Base-by-base conservation (phyloP, 1,140 invertebrate genomes). In the Drosophila triauraria region DNA sequence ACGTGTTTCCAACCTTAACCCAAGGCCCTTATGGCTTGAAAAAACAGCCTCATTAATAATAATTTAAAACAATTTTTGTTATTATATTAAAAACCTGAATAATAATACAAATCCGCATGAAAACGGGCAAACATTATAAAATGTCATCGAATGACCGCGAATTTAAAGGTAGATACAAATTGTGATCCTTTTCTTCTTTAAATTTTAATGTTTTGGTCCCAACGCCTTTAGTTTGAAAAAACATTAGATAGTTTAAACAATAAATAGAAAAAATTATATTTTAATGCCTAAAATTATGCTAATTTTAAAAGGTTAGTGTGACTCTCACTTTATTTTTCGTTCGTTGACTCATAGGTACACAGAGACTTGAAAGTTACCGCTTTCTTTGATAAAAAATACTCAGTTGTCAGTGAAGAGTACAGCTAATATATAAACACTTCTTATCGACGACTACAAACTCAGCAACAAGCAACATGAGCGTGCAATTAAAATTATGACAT, bases 281-380 rank as follows among this genome's bases (percentile, higher is more conserved):
- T 10, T 1, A 32, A n/a, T 10, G 23, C 67, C 67, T 12, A 35
- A 70, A 68, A 54, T 13, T 70, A 70, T 67, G 46, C 62, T 15
- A 54, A 35, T 17, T 30, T n/a, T 23, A 13, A 13, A n/a, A 12
- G 7, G 2, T 15, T 4, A n/a, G 44, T 59, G 30, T 71, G 67
- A 59, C 38, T 64, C 38, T 17, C 43, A 54, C 10, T 20, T 38
- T 43, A 51, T 77, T 57, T 75, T 53, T 38, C 13, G 15, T 25
- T 42, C 4, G n/a, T 50, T 77, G 75, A 77, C 63, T 77, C 74
- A 77, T 68, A 4, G n/a, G 20, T 35, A 35, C 4, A 43, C 57
- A 54, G 57, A 25, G 46, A 59, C 71, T 76, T 76, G 27, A 76
- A 76, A 76, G 71, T 51, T 30, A 42, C 62, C 74, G 72, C 75